Evolutionary conservation across 2,113 vertebrate species (phyloP).

Genomic region (Clinocottus analis): DNA sequence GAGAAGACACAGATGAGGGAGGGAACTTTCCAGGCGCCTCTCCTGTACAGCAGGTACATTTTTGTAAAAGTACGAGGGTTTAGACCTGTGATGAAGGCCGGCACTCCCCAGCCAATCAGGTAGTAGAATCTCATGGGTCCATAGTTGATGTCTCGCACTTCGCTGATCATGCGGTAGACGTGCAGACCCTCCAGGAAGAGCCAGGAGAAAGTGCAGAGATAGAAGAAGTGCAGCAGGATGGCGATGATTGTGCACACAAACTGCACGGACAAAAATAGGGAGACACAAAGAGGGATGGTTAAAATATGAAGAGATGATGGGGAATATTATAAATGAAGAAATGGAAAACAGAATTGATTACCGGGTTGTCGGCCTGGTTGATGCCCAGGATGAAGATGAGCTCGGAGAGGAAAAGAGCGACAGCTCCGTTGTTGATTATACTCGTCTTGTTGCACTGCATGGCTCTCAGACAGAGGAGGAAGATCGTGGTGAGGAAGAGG

Average conservation of each 20-base stretch:
- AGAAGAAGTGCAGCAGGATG: slow-evolving; percentile 96
- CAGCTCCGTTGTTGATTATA: slow-evolving; percentile 88
- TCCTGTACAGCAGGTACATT: not conserved
- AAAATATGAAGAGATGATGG: not conserved
- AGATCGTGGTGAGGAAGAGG: slow-evolving; percentile 88
- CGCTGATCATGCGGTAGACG: slow-evolving; percentile 90
- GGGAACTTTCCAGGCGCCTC: not conserved
- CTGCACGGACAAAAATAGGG: slow-evolving; percentile 69
- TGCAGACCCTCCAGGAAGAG: slow-evolving; percentile 94
- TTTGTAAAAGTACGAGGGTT: not conserved
- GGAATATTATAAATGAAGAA: not conserved
- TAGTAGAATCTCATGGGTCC: slow-evolving; percentile 98
- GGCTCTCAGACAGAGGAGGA: slow-evolving; percentile 85
- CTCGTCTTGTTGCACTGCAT: slow-evolving; percentile 90
- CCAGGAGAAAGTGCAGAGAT: slow-evolving; percentile 95
- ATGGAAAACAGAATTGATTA: slow-evolving; percentile 57
- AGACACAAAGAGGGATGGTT: not conserved
- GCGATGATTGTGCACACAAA: slow-evolving; percentile 94
- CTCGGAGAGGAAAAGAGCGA: slow-evolving; percentile 89
- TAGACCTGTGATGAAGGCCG: slow-evolving; percentile 93
- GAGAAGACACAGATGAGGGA: not conserved
- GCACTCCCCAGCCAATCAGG: slow-evolving; percentile 95
- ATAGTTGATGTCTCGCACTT: slow-evolving; percentile 91
- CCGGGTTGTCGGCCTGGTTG: slow-evolving; percentile 92
- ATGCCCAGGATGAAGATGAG: slow-evolving; percentile 94